phyloP scores from a whole-genome alignment of 2,113 vertebrate species.

The Malaclemys terrapin region DNA sequence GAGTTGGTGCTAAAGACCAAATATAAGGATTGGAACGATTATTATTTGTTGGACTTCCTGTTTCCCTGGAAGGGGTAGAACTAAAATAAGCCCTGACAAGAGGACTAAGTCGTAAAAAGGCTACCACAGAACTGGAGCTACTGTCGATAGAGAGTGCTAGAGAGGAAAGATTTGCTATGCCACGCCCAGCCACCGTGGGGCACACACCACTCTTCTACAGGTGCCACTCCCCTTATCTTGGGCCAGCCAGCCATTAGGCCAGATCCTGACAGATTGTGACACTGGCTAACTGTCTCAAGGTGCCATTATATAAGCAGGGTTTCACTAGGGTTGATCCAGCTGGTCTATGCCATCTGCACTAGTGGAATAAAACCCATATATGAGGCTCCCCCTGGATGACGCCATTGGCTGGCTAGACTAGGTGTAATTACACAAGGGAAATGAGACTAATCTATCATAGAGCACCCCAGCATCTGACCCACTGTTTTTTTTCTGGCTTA shows the following conservation, averaged over 20 bases:
- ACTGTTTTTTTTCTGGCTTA: not conserved
- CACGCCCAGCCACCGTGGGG: not conserved
- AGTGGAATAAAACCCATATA: not conserved
- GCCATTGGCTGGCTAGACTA: not conserved
- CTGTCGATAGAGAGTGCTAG: too few relatives aligned
- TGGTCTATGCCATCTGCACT: fast-evolving
- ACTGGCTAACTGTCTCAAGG: not conserved
- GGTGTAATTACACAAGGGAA: not conserved
- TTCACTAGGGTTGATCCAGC: fast-evolving
- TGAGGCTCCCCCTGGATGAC: not conserved
- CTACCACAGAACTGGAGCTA: too few relatives aligned
- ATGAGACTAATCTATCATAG: conserved; percentile 5
- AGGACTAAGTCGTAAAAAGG: too few relatives aligned
- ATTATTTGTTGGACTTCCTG: too few relatives aligned
- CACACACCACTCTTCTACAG: not conserved
- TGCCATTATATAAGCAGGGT: not conserved
- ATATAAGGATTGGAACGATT: too few relatives aligned
- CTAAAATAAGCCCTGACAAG: too few relatives aligned
- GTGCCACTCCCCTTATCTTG: not conserved
- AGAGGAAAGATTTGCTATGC: not conserved
- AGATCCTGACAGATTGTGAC: not conserved
- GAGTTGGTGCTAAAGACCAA: not conserved
- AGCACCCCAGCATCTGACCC: not conserved
- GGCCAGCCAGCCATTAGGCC: fast-evolving
- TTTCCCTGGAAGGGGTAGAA: too few relatives aligned